Conservation (phyloP, 2,888 invertebrate species). For the Colletes collaris region DNA sequence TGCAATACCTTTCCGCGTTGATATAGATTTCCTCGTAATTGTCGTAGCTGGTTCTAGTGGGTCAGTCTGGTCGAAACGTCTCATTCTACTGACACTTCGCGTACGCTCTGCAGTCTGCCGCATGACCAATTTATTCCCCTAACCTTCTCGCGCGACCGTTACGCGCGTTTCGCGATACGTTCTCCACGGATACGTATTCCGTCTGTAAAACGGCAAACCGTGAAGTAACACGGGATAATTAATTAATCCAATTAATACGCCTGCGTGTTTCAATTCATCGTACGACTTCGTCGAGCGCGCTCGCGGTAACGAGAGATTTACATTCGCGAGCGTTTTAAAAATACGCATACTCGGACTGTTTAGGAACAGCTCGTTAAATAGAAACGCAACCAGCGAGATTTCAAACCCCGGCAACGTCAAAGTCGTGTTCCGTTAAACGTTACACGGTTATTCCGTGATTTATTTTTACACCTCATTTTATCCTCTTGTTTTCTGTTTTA, state of each 20-base stretch:
- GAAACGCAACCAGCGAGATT: constrained; percentile 5
- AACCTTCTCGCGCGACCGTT: constrained; percentile 3
- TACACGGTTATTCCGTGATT: neutral
- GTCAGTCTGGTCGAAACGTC: constrained; percentile 11
- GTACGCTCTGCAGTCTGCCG: constrained; percentile 50
- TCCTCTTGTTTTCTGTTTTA: too few relatives aligned
- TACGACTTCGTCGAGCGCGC: neutral
- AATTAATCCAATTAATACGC: constrained; percentile 38
- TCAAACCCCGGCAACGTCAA: constrained; percentile 5
- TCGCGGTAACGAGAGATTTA: constrained; percentile 22
- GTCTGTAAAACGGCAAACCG: neutral
- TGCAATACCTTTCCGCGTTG: neutral
- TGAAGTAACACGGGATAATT: constrained; percentile 23
- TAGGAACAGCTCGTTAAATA: constrained; percentile 13
- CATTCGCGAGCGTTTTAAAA: neutral
- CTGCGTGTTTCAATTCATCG: constrained; percentile 17
- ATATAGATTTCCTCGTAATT: constrained; percentile 16
- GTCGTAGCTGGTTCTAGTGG: constrained; percentile 19
- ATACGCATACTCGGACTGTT: constrained; percentile 12
- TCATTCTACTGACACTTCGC: constrained; percentile 41
- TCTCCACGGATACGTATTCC: neutral
- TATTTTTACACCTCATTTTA: too few relatives aligned
- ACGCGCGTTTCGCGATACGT: neutral
- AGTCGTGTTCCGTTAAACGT: neutral
- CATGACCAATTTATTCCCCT: constrained; percentile 41